Conservation (phyloP, 1,140 invertebrate species). For the Mamestra configurata region DNA sequence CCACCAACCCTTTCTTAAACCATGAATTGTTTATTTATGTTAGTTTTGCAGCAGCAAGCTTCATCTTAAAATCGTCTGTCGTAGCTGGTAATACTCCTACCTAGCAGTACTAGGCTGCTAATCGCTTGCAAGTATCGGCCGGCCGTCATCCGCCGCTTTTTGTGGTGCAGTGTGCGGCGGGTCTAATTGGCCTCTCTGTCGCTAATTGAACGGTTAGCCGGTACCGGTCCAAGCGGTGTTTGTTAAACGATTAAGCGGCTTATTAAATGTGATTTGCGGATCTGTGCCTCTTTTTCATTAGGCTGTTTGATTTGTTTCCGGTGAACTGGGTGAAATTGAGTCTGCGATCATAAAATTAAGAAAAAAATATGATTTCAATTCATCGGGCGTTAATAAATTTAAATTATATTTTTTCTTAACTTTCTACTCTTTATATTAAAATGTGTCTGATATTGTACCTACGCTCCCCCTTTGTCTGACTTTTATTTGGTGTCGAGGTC, state of each 20-base stretch:
- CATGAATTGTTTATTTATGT: neutral
- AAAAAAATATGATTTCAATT: too few species aligned
- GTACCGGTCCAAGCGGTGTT: constrained; percentile 71
- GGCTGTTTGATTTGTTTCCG: constrained; percentile 15
- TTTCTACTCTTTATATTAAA: too few species aligned
- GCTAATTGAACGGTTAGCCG: constrained; percentile 78
- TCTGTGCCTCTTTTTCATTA: constrained; percentile 7
- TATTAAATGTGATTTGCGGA: constrained; percentile 61
- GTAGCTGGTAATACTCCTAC: constrained; percentile 6
- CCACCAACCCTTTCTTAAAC: neutral
- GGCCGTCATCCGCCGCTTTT: constrained; percentile 56
- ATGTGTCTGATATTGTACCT: too few species aligned
- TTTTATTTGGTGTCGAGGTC: too few species aligned
- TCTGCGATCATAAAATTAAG: neutral
- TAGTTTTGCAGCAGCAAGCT: neutral
- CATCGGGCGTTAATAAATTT: too few species aligned
- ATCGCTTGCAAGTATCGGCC: constrained; percentile 36
- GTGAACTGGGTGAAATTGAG: neutral
- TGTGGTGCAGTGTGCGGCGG: constrained; percentile 66
- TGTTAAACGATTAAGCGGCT: constrained; percentile 71
- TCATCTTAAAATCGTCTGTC: constrained; percentile 9
- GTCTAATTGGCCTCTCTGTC: constrained; percentile 74
- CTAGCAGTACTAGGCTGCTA: constrained; percentile 23
- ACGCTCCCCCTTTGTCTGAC: too few species aligned
- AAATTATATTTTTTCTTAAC: too few species aligned